Percentiles rank a stretch among this genome's conserved stretches.
These are phyloP conservation scores for Melangyna quadrimaculata DNA, from an alignment of 2,888 invertebrate genomes.

Conservation along the genomic window DNA sequence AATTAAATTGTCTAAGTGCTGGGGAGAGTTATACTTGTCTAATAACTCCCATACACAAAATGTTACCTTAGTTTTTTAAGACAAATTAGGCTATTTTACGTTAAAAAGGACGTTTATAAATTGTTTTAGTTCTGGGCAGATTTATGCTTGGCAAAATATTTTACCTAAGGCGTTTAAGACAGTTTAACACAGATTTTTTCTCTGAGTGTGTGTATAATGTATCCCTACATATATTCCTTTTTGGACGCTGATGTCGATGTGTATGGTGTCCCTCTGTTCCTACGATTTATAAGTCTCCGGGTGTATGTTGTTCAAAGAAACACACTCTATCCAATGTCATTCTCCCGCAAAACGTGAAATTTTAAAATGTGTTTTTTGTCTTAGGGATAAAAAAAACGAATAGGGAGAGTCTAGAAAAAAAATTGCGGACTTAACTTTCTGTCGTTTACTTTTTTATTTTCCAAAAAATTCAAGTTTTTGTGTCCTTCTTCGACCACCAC, in stretches of 20 bases:
- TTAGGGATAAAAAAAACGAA: not conserved
- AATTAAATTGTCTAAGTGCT: no score
- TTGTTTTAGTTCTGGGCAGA: no score
- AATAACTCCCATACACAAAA: no score
- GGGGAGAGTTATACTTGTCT: no score
- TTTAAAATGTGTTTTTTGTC: slow-evolving; percentile 41
- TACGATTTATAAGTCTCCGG: not conserved
- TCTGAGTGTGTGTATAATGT: no score
- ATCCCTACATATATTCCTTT: not conserved
- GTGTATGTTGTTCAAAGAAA: slow-evolving; percentile 17
- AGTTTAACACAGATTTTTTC: no score
- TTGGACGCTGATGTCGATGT: no score
- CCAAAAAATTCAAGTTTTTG: slow-evolving; percentile 58
- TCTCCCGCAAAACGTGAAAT: not conserved
- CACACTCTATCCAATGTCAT: slow-evolving; percentile 15
- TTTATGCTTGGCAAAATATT: no score
- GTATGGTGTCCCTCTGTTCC: not conserved
- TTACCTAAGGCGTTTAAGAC: no score
- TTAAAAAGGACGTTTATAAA: no score
- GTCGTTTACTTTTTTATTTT: slow-evolving; percentile 36
- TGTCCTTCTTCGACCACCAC: not conserved
- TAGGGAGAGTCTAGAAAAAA: not conserved
- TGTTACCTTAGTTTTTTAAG: no score
- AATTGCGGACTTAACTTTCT: slow-evolving; percentile 48
- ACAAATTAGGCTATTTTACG: no score